Conservation (phyloP, 2,113 vertebrate species). For the Chitala chitala region DNA sequence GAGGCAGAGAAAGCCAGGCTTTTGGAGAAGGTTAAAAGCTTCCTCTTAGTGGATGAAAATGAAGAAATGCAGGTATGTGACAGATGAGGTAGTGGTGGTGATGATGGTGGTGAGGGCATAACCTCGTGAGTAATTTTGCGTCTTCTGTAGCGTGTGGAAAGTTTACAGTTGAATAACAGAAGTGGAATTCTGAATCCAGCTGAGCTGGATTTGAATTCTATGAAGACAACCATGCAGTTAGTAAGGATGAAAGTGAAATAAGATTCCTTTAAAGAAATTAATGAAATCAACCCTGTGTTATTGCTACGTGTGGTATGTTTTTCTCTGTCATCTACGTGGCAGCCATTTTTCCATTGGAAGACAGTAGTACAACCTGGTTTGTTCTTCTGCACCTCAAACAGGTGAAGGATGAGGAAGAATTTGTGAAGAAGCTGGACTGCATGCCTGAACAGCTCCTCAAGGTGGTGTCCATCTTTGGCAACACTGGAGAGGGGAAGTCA, state of each 20-base stretch:
- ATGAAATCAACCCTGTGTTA: too few relatives aligned
- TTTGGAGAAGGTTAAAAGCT: conserved; percentile 85
- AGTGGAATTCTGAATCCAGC: too few relatives aligned
- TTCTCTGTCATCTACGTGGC: too few relatives aligned
- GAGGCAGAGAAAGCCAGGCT: conserved; percentile 74
- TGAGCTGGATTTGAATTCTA: too few relatives aligned
- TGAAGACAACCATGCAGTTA: too few relatives aligned
- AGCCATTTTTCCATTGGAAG: background rate
- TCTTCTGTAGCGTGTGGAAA: too few relatives aligned
- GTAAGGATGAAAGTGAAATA: too few relatives aligned
- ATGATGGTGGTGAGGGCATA: too few relatives aligned
- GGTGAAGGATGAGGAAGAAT: conserved; percentile 86
- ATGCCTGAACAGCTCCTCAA: conserved; percentile 87
- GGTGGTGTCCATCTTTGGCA: conserved; percentile 97
- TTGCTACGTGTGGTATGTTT: too few relatives aligned
- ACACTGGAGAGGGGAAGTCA: conserved; percentile 96
- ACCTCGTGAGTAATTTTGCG: background rate
- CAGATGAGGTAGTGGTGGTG: background rate
- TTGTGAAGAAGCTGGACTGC: conserved; percentile 82
- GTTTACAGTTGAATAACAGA: too few relatives aligned
- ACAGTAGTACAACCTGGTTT: background rate
- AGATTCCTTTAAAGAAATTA: too few relatives aligned
- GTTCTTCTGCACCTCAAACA: conserved; percentile 46
- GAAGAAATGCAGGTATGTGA: conserved; percentile 89
- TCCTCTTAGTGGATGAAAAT: conserved; percentile 90